A percentile compares a stretch with the other conserved stretches of the same genome.
phyloP scores from a whole-genome alignment of 2,113 vertebrate genomes.

The Corythornis cristatus region DNA sequence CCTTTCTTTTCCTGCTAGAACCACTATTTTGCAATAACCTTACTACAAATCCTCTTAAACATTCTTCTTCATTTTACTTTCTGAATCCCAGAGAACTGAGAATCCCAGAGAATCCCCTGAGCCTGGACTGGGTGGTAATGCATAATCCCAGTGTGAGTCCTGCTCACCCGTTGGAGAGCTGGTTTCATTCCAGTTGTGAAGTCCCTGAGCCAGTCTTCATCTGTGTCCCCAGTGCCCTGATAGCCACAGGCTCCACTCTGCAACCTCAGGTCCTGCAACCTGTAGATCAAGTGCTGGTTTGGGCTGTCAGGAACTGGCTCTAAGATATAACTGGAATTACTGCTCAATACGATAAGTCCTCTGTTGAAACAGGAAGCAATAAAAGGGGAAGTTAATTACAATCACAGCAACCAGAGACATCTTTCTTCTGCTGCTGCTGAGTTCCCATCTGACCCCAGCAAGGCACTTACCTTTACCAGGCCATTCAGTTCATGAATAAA shows the following conservation, averaged over 20 bases:
- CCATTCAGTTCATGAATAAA: not conserved
- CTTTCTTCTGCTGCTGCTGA: not conserved
- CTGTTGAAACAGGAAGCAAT: slow-evolving; percentile 75
- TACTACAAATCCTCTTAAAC: not conserved
- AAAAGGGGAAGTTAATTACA: slow-evolving; percentile 17
- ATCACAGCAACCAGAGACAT: not conserved
- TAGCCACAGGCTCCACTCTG: slow-evolving; percentile 80
- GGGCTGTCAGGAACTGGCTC: slow-evolving; percentile 80
- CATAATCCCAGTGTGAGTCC: not conserved
- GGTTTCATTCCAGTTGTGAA: slow-evolving; percentile 72
- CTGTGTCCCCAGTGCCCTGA: slow-evolving; percentile 20
- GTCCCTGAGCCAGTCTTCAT: slow-evolving; percentile 69
- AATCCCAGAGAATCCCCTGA: fast-evolving
- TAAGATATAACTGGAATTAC: slow-evolving; percentile 88
- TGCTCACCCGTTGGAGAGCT: slow-evolving; percentile 77
- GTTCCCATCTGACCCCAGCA: not conserved
- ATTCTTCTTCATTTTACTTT: not conserved
- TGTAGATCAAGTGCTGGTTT: slow-evolving; percentile 85
- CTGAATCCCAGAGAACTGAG: not conserved
- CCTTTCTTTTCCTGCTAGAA: not conserved
- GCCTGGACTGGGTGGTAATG: not conserved
- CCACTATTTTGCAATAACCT: not conserved
- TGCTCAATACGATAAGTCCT: slow-evolving; percentile 87
- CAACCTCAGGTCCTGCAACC: slow-evolving; percentile 80
- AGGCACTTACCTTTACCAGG: not conserved